Base-by-base conservation (phyloP, 1,140 invertebrate genomes). In the Cydia fagiglandana region DNA sequence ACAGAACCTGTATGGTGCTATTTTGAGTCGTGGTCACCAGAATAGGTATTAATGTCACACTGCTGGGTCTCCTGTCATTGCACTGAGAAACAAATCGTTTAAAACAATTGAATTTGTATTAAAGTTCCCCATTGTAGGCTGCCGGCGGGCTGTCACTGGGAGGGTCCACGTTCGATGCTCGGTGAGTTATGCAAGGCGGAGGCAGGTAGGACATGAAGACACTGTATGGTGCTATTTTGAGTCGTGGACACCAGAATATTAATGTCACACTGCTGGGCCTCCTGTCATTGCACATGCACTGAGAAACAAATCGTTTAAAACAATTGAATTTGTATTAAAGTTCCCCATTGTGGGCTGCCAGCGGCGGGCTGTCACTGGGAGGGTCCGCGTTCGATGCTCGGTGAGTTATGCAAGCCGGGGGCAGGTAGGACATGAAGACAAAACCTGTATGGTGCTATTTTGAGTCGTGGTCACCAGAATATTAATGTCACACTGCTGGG, bases 261-360 rank as follows among this genome's bases (percentile, higher is more conserved):
- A n/a, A n/a, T 53, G 50, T 53, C 50, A 6, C 50, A 53, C 15
- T 53, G 6, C n/a, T 53, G 13, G 4, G 15, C 15, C 47, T 50
- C 13, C 47, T 50, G 38, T 10, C 7, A 10, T 15, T 45, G 41
- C 6, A 47, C 45, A 47, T 13, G 34, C n/a, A n/a, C n/a, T n/a
- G n/a, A n/a, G n/a, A n/a, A n/a, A n/a, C n/a, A n/a, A n/a, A n/a
- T n/a, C n/a, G n/a, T n/a, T n/a, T n/a, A n/a, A n/a, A n/a, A n/a
- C n/a, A n/a, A n/a, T n/a, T n/a, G n/a, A n/a, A n/a, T n/a, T n/a
- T n/a, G n/a, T n/a, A n/a, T n/a, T n/a, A n/a, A n/a, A n/a, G n/a
- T n/a, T 88, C 80, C 81, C 82, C 81, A 89, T 89, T 90, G 87
- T 87, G 80, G 68, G 83, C 82, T 83, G 86, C 86, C 86, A 82